Evolutionary conservation across 2,888 invertebrate genomes (phyloP), one percentile per base, ranked within the genome.

Genomic region (Apoderus coryli): DNA sequence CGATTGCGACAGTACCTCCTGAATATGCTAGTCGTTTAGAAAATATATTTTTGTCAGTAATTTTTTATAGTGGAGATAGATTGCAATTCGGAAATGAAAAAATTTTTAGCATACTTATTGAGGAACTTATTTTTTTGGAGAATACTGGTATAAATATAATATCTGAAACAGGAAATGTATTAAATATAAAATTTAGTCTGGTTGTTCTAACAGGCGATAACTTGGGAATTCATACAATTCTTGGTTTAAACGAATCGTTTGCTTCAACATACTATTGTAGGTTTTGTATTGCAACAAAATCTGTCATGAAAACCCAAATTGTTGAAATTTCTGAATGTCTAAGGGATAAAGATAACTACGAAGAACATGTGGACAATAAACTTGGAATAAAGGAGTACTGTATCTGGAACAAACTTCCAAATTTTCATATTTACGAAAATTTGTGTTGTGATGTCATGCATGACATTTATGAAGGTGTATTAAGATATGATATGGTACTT

Each of bases 41-140:
- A 32, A 45, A 43, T 32, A 42, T 41, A 14, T 43, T 44, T 33
- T 26, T 47, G 11, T 30, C 34, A 3, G 19, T 36, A 6, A 22
- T 45, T 12, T 43, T 44, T 33, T 32, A 42, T 16, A 33, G 38
- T 12, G 13, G 6, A 6, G 37, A 40, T 19, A 31, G 33, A 16
- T 24, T 29, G 19, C 10, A 26, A 2, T 36, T 36, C 29, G 36
- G 38, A 14, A 43, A 42, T 30, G n/a, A 32, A 23, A 29, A 27
- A 12, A 35, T 43, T 14, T 42, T 44, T 25, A 35, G 25, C 14
- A 25, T 22, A 14, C 7, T 45, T 13, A 38, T 44, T n/a, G 15
- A 37, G 5, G 40, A 44, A 26, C 26, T 40, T 14, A 40, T 19
- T 22, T 29, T 22, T 33, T 32, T 44, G 23, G 37, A 41, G 32